Base-by-base conservation (phyloP, 1,140 invertebrate genomes). In the Propsilocerus akamusi region DNA sequence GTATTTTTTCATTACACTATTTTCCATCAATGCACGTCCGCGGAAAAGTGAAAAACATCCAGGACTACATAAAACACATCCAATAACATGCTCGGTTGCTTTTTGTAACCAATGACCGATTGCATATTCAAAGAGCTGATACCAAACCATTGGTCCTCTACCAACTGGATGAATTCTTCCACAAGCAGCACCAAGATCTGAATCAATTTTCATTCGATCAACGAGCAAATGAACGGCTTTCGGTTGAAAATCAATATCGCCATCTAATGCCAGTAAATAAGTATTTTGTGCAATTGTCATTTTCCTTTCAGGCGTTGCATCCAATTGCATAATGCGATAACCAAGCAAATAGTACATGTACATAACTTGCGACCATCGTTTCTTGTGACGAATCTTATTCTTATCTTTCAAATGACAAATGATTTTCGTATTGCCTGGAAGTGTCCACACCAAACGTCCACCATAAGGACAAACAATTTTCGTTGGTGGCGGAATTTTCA, bases 71-170 rank as follows among this genome's bases (percentile, higher is more conserved):
- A 91, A 72, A 2, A 91, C 87, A 62, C 86, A 90, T 2, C 80
- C 87, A 58, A 88, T 87, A 58, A 89, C 84, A 59, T 94, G 89
- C 64, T 94, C 90, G 0, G 90, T 91, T n/a, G 90, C 85, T 63
- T 94, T 94, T 69, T 94, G 90, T 41, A 94, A 74, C 90, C 90
- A 94, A 73, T 94, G 90, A 37, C 86, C 87, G 58, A 94, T 83
- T 3, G 90, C 89, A 58, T 94, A 94, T 65, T 94, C 90, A 59
- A 94, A 94, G 60, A 85, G 82, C 66, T 94, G 90, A 58, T 93
- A 92, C 89, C 87, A 94, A 17, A 88, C 83, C 78, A 94, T 87
- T 3, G 85, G 81, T 51, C 89, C 86, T 53, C 75, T 74, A 5
- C 90, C 90, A 51, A 91, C 75, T 0, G 91, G 90, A 74, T 95